These are phyloP conservation scores for Mantis religiosa DNA, from an alignment of 2,888 invertebrate species.

Conservation along the genomic window DNA sequence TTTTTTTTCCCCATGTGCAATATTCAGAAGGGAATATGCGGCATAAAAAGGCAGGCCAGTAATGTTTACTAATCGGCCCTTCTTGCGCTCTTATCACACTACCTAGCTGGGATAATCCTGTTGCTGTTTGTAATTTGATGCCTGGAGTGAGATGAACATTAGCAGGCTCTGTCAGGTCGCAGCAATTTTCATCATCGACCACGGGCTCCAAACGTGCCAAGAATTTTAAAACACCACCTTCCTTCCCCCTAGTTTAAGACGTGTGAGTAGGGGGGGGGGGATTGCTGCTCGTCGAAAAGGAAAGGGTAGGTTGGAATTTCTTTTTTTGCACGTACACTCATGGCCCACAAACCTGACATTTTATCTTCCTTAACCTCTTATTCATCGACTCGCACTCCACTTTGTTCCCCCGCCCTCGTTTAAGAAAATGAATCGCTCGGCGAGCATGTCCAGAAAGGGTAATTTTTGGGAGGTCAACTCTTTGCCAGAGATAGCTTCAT, in stretches of 20 bases:
- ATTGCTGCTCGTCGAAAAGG: neutral
- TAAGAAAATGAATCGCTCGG: neutral
- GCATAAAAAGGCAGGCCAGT: neutral
- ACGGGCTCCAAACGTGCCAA: neutral
- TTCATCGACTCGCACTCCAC: neutral
- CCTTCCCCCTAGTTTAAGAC: neutral
- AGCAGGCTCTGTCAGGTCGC: neutral
- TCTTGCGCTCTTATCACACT: neutral
- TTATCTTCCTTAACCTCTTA: neutral
- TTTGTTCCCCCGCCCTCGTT: neutral
- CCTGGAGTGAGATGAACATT: neutral
- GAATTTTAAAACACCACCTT: neutral
- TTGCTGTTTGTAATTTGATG: conserved; percentile 13
- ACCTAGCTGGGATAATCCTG: neutral
- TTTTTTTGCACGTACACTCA: neutral
- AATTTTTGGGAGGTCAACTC: neutral
- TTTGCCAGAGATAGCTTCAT: too few species aligned
- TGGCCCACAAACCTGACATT: neutral
- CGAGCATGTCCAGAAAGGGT: neutral
- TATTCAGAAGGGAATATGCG: neutral
- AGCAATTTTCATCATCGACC: conserved; percentile 14
- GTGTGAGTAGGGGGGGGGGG: neutral
- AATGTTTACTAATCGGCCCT: neutral
- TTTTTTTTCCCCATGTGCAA: neutral
- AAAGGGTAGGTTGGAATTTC: neutral